Evolutionary conservation across 2,797 vertebrate genomes (phyloP), one percentile per base, ranked within the genome.

Genomic region (Pelobates cultripes): DNA sequence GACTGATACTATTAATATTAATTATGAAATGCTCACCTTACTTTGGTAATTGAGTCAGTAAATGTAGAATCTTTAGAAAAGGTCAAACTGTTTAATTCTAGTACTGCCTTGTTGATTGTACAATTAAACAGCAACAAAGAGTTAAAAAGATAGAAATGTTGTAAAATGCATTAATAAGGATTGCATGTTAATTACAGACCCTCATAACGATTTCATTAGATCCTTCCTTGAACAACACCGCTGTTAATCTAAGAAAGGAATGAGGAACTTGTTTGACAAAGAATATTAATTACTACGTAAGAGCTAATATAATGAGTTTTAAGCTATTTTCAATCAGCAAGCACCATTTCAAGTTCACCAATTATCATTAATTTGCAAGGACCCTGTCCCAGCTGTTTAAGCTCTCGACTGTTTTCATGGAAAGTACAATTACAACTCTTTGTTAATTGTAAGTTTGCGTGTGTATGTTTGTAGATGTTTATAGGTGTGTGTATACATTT

Each of bases 221-320:
- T 83, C 17, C 51, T 69, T 78, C 40, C 73, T 42, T 61, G 44
- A 53, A 74, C 67, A 70, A 83, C 71, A 70, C 71, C 17, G 71
- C 76, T 53, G 81, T 78, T 83, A 78, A 83, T 83, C 53, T 78
- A 51, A 40, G 44, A 75, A 78, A 17, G 12, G 28, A 78, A 83
- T 63, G 64, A 70, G 76, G 57, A 70, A 64, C 64, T 47, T 74
- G 76, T 78, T 55, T 63, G 67, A 81, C 70, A 78, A 83, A 83
- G 76, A 51, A 69, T 78, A 83, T 83, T 78, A 83, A 83, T 83
- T 83, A 78, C 70, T 75, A 70, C 71, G 74, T 83, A 74, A 78
- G 64, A 53, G 57, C 43, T 51, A 73, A 63, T 83, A 74, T 77
- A 83, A 83, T 67, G 76, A 73, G 81, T 47, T 83, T 73, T 73